These are phyloP conservation scores for Auanema sp. DNA, from an alignment of 2,888 invertebrate species.

Conservation along the genomic window DNA sequence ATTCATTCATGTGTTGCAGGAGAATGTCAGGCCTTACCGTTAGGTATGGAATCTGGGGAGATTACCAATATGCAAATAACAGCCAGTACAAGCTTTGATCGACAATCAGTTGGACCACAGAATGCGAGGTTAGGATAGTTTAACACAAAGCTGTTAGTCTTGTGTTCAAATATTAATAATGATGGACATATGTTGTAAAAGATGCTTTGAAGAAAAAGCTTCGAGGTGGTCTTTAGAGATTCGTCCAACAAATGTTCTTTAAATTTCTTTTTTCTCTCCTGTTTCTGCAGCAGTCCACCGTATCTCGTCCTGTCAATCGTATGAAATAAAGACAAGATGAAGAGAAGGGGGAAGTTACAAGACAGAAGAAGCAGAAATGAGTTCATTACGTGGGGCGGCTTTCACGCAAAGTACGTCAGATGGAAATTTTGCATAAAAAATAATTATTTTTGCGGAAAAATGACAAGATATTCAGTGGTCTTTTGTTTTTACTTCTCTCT, in stretches of 20 bases:
- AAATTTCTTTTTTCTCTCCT: no score
- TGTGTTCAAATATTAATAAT: not conserved
- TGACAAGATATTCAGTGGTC: no score
- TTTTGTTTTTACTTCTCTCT: no score
- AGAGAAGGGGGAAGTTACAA: not conserved
- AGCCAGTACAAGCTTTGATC: slow-evolving; percentile 83
- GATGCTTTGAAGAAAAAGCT: slow-evolving; percentile 6
- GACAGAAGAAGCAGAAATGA: not conserved
- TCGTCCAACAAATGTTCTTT: no score
- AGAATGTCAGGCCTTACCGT: slow-evolving; percentile 64
- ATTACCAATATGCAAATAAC: slow-evolving; percentile 80
- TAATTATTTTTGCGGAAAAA: no score
- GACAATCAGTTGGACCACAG: slow-evolving; percentile 81
- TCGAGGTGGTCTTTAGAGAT: not conserved
- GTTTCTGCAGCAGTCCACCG: no score
- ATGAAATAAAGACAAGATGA: no score
- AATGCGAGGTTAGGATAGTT: slow-evolving; percentile 73
- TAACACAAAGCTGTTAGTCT: not conserved
- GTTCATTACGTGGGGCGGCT: no score
- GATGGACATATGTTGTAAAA: not conserved
- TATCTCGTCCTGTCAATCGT: no score
- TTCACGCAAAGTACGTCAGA: no score
- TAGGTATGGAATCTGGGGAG: slow-evolving; percentile 82
- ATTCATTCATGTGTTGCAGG: slow-evolving; percentile 25
- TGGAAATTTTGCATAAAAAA: no score